Evolutionary conservation across 2,113 vertebrate genomes (phyloP).

Genomic region (Aspidoscelis tigris): DNA sequence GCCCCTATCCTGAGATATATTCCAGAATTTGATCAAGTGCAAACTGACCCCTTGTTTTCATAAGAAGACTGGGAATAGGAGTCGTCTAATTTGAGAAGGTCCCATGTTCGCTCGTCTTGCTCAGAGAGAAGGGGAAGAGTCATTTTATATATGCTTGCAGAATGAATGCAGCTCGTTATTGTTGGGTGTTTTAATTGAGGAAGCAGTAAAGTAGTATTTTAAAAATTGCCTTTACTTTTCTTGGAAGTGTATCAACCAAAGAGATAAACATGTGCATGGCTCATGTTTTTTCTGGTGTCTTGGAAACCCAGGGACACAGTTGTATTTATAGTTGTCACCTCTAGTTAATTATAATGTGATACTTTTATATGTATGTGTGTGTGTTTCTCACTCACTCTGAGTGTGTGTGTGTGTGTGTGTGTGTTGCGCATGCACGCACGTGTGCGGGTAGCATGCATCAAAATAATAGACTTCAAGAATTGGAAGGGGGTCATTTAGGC

Average conservation of each 20-base stretch:
- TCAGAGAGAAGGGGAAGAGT: neutral
- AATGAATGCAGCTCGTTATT: slow-evolving; percentile 65
- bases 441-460: too few relatives aligned
- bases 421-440: too few relatives aligned
- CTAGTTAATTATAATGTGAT: slow-evolving; percentile 77
- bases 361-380: neutral
- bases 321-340: slow-evolving; percentile 79
- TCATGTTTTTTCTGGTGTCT: slow-evolving; percentile 76
- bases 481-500: too few relatives aligned
- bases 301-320: slow-evolving; percentile 75
- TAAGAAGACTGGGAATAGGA: slow-evolving; percentile 58
- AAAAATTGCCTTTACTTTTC: slow-evolving; percentile 74
- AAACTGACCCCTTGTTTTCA: slow-evolving; percentile 45
- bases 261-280: slow-evolving; percentile 64
- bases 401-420: too few relatives aligned
- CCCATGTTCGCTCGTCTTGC: neutral
- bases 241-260: slow-evolving; percentile 77
- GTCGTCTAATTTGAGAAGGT: neutral
- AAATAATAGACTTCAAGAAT: too few relatives aligned
- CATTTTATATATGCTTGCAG: slow-evolving; percentile 30
- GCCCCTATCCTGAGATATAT: too few relatives aligned
- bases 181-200: slow-evolving; percentile 76
- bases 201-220: slow-evolving; percentile 74
- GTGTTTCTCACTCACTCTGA: too few relatives aligned
- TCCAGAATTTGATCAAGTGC: too few relatives aligned